phyloP scores from a whole-genome alignment of 2,888 invertebrate species.

The Sminthurinus aureus region DNA sequence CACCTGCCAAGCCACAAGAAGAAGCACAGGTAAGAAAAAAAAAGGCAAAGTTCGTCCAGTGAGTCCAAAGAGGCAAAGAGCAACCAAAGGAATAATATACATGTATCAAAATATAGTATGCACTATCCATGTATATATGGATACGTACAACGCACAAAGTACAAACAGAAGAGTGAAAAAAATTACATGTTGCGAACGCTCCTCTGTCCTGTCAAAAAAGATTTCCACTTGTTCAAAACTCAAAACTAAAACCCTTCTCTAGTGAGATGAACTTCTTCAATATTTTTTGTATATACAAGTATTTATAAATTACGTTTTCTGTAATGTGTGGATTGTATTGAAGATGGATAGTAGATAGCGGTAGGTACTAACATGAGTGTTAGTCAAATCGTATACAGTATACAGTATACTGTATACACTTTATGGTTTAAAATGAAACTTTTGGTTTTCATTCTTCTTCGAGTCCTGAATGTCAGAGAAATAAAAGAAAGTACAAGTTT shows the following conservation, averaged over 20 bases:
- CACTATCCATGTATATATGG: neutral
- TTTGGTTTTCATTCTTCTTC: too few species aligned
- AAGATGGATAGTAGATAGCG: too few species aligned
- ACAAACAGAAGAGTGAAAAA: neutral
- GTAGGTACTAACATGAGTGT: too few species aligned
- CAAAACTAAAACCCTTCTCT: neutral
- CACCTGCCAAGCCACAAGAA: constrained; percentile 32
- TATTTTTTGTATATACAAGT: too few species aligned
- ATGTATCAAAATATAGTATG: neutral
- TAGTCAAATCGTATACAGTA: too few species aligned
- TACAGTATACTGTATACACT: too few species aligned
- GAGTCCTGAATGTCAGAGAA: too few species aligned
- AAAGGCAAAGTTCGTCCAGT: neutral
- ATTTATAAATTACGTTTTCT: too few species aligned
- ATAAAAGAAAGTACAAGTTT: too few species aligned
- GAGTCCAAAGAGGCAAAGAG: neutral
- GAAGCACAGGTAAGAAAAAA: neutral
- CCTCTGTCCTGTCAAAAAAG: constrained; percentile 3
- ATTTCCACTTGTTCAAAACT: constrained; percentile 23
- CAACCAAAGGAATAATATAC: neutral
- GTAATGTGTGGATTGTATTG: too few species aligned
- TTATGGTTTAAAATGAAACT: too few species aligned
- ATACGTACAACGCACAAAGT: neutral
- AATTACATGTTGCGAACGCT: constrained; percentile 27
- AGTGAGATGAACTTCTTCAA: neutral